Conservation (phyloP, 1,140 invertebrate species). For the Nasonia longicornis region DNA sequence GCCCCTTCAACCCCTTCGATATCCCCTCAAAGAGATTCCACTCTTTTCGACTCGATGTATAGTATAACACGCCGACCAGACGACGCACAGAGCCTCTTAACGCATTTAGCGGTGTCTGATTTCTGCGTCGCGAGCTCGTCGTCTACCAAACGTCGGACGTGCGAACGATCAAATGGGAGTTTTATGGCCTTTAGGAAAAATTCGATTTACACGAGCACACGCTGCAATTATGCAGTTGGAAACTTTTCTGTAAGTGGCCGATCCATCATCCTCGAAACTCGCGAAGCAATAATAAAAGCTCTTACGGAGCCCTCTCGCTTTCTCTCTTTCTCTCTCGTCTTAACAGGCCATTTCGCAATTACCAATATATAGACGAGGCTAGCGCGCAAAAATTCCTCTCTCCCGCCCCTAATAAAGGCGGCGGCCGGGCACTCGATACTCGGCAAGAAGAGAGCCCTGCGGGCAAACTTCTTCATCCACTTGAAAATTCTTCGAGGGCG, state of each 20-base stretch:
- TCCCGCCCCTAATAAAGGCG: conserved; percentile 23
- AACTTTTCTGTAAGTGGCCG: background rate
- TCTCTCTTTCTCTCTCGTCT: background rate
- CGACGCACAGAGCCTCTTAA: background rate
- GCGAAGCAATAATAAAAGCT: conserved; percentile 38
- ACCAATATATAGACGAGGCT: background rate
- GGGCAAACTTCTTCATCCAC: conserved; percentile 37
- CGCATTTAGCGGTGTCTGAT: conserved; percentile 22
- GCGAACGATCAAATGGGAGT: no score
- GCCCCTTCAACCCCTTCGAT: background rate
- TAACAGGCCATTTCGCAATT: conserved; percentile 36
- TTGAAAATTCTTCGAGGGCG: conserved; percentile 41
- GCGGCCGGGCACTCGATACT: conserved; percentile 6
- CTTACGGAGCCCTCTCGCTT: background rate
- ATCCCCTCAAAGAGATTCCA: conserved; percentile 25
- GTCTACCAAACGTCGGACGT: no score
- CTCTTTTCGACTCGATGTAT: background rate
- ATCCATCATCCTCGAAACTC: conserved; percentile 1
- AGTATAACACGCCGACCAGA: background rate
- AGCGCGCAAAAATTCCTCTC: conserved; percentile 25
- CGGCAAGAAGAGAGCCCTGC: background rate
- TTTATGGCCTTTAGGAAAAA: no score
- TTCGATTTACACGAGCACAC: no score
- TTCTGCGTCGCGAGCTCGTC: background rate
- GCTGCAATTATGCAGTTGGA: no score